Base-by-base conservation (phyloP, 2,888 invertebrate species). In the Cosmorhoe ocellata region DNA sequence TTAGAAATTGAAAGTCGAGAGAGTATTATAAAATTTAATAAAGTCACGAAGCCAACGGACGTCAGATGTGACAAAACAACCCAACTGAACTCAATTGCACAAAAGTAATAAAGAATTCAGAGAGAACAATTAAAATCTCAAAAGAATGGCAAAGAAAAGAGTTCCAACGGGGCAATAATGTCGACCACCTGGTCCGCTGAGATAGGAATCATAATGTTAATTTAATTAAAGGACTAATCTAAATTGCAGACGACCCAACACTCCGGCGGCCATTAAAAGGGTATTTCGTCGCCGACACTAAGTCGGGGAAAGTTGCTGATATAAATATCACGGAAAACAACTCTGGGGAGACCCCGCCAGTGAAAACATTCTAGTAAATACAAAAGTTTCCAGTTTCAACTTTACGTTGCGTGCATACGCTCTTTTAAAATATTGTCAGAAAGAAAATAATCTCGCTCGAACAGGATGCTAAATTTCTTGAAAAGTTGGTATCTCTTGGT, bases 211-310 rank as follows among this genome's bases (percentile, higher is more conserved):
- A 87, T 90, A 88, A 90, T 88, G 89, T 87, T 89, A 89, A 90
- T 90, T 89, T 90, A 90, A 89, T 90, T 90, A 89, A 89, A 88
- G 87, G 88, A 86, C 89, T 90, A 90, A 90, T 90, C 89, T 90
- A 88, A 90, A 89, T 89, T 89, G 89, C 86, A 89, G 89, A 90
- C 82, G 86, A 86, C 84, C 87, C 89, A 79, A 85, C 88, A 84
- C 88, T 82, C 84, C 74, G 76, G 66, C 82, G 75, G 70, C 86
- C 86, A 88, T 90, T 90, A 88, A 89, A 88, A 82, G 84, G 86
- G 84, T 88, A 87, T 88, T 89, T 85, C 79, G 84, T 71, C 78
- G 83, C 78, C 79, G 75, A 79, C 81, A 79, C 77, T 79, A 82
- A 82, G 78, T 81, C 78, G 78, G 76, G 79, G 78, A 81, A 84